phyloP scores from a whole-genome alignment of 2,113 vertebrate species.

The Pheucticus melanocephalus region DNA sequence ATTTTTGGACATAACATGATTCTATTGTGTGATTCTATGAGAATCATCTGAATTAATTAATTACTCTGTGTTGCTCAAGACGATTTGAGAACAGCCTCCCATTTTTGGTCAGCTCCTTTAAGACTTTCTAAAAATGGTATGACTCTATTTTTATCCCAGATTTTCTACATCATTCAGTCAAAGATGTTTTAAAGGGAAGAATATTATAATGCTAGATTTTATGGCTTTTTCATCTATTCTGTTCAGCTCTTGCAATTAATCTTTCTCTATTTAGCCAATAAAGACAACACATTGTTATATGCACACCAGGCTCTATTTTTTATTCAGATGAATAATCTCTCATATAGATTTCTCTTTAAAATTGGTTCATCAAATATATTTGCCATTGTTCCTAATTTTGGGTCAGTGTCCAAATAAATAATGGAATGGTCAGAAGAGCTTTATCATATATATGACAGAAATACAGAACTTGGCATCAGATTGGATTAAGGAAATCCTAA shows the following conservation, averaged over 20 bases:
- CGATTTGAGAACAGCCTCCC: not conserved
- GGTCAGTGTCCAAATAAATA: not conserved
- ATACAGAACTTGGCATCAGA: not conserved
- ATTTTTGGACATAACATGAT: not conserved
- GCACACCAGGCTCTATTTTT: not conserved
- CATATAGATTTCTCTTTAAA: not conserved
- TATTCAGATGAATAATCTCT: not conserved
- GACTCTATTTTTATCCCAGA: not conserved
- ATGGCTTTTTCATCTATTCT: not conserved
- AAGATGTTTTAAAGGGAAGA: not conserved
- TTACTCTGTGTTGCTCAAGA: not conserved
- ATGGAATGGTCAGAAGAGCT: not conserved
- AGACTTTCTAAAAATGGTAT: not conserved
- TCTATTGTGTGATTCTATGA: not conserved
- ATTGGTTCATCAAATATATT: not conserved
- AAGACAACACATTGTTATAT: not conserved
- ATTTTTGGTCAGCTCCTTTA: not conserved
- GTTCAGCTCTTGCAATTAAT: not conserved
- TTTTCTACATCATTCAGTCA: not conserved
- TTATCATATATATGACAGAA: not conserved
- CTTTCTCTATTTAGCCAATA: not conserved
- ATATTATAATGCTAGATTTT: not conserved
- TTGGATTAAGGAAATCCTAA: not conserved
- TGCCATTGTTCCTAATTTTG: not conserved
- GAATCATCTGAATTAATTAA: not conserved